Percentiles rank a stretch among this genome's conserved stretches.
These are phyloP conservation scores for Bagarius yarrelli DNA, from an alignment of 2,113 vertebrate species.

Conservation along the genomic window DNA sequence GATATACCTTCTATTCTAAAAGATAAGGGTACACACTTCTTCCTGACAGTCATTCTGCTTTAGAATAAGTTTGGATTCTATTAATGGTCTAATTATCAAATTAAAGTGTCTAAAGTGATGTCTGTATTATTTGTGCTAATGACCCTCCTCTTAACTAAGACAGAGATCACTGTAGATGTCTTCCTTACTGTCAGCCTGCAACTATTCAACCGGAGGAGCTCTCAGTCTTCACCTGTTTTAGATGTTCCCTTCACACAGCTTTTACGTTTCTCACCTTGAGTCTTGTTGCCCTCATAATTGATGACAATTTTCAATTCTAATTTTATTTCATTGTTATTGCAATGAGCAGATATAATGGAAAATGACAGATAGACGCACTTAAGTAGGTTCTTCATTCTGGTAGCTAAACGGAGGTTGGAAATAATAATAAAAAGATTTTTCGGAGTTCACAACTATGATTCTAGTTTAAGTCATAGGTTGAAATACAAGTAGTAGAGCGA, in stretches of 20 bases:
- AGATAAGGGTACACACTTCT: conserved; percentile 33
- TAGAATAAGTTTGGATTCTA: conserved; percentile 49
- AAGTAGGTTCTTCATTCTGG: conserved; percentile 23
- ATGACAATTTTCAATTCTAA: conserved; percentile 44
- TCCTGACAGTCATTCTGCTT: conserved; percentile 30
- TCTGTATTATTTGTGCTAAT: conserved; percentile 55
- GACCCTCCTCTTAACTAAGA: conserved; percentile 52
- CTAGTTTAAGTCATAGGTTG: conserved; percentile 6
- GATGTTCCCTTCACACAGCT: conserved; percentile 34
- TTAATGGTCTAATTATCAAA: conserved; percentile 54
- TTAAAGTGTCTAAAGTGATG: conserved; percentile 53
- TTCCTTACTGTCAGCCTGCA: conserved; percentile 41
- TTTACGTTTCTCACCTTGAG: conserved; percentile 40
- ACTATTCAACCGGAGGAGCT: conserved; percentile 38
- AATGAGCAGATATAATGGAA: conserved; percentile 38
- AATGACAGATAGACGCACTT: conserved; percentile 26
- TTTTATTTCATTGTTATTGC: conserved; percentile 46
- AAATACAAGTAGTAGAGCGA: not conserved
- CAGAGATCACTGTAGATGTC: conserved; percentile 42
- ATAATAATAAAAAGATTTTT: conserved; percentile 27
- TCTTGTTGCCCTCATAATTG: conserved; percentile 40
- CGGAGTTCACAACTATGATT: conserved; percentile 16
- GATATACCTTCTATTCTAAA: conserved; percentile 27
- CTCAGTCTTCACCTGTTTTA: conserved; percentile 41
- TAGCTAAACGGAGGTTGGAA: conserved; percentile 18